A percentile compares a stretch with the other conserved stretches of the same genome.
phyloP scores from a whole-genome alignment of 2,113 vertebrate species.

The Gymnobelideus leadbeateri region DNA sequence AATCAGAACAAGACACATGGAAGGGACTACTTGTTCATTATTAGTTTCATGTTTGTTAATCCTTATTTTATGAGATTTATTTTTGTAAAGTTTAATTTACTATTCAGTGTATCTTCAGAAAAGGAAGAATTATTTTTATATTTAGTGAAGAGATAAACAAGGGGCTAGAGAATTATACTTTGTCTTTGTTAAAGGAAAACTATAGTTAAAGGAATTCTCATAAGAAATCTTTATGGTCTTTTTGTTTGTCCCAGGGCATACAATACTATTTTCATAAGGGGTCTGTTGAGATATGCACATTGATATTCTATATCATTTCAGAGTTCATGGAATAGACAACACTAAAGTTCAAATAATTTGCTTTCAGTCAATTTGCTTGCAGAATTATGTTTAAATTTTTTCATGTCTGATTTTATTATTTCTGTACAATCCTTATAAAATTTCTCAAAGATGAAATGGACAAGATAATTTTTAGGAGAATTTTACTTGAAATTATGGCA shows the following conservation, averaged over 20 bases:
- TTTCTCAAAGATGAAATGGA: constrained; percentile 60
- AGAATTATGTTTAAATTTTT: constrained; percentile 49
- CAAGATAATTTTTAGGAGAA: constrained; percentile 48
- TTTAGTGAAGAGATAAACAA: constrained; percentile 10
- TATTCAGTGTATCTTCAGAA: constrained; percentile 44
- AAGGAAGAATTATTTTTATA: constrained; percentile 38
- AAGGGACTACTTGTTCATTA: constrained; percentile 44
- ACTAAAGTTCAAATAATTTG: constrained; percentile 49
- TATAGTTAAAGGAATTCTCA: constrained; percentile 22
- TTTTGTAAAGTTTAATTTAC: constrained; percentile 65
- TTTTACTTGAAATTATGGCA: constrained; percentile 50
- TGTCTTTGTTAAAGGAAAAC: constrained; percentile 31
- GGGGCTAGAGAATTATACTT: constrained; percentile 35
- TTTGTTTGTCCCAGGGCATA: constrained; percentile 40
- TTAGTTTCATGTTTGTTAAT: constrained; percentile 74
- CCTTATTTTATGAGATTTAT: constrained; percentile 78
- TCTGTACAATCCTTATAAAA: constrained; percentile 2
- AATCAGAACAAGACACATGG: constrained; percentile 59
- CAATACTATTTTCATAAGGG: constrained; percentile 58
- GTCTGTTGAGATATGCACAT: constrained; percentile 48
- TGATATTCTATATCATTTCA: constrained; percentile 68
- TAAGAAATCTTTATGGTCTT: constrained; percentile 12
- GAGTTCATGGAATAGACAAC: constrained; percentile 25
- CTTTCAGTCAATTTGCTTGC: constrained; percentile 42
- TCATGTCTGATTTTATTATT: constrained; percentile 31